Base-by-base conservation (phyloP, 2,888 invertebrate species). In the Eupithecia insigniata region DNA sequence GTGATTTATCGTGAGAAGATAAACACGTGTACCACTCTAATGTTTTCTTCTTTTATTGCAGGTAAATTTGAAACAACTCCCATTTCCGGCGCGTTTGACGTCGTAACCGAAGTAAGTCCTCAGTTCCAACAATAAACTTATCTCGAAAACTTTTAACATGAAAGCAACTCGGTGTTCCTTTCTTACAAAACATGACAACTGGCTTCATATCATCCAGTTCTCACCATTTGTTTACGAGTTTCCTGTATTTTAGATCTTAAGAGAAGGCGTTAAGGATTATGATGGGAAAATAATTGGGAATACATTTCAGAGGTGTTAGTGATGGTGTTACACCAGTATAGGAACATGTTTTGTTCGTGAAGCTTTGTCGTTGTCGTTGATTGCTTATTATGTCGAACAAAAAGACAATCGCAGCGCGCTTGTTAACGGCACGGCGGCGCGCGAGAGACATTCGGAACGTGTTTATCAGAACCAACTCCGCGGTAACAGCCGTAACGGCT, bases 301-400 rank as follows among this genome's bases (percentile, higher is more conserved):
- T 68, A 69, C 58, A 71, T 72, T 74, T 61, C 73, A 72, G 66
- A 78, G 77, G 67, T 79, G 74, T 78, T 73, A 73, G 69, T 78
- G 73, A 70, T 75, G 74, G 74, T 80, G 76, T 81, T 77, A 75
- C 69, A 76, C 74, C 71, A 74, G 76, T 80, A 78, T 81, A 46
- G 67, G 51, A 76, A 80, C 79, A 78, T 73, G 81, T 80, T 81
- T 69, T 66, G 77, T 75, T 78, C 78, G 79, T 80, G 76, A 81
- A 73, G 39, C 73, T 77, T 81, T 78, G 81, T 81, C 81, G 74
- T 81, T 78, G 81, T 81, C 81, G 74, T 82, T 78, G 83, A 83
- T 84, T 80, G 81, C 77, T 80, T n/a, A 78, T 83, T 79, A 72
- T 80, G 81, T 82, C 69, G 67, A 78, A 84, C 83, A 84, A 85